A percentile compares a stretch with the other conserved stretches of the same genome.
phyloP scores from a whole-genome alignment of 2,888 invertebrate species.

The Homarus gammarus region DNA sequence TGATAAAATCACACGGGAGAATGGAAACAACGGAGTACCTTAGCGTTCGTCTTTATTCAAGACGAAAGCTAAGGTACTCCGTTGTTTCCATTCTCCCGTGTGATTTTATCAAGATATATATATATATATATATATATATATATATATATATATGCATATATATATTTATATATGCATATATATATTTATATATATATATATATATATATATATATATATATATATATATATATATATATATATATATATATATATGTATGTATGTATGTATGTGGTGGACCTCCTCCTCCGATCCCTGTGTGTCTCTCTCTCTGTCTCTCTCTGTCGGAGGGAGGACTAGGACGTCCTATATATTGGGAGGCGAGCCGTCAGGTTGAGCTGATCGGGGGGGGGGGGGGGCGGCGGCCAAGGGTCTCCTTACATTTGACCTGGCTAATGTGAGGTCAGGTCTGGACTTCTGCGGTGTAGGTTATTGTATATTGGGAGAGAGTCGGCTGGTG shows the following conservation, averaged over 20 bases:
- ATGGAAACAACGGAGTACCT: neutral
- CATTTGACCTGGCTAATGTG: too few relatives aligned
- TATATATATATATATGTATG: slow-evolving; percentile 47
- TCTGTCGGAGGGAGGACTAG: too few relatives aligned
- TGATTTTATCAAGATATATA: slow-evolving; percentile 36
- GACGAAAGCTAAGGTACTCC: too few relatives aligned
- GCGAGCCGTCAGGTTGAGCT: too few relatives aligned
- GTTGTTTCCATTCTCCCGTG: slow-evolving; percentile 28
- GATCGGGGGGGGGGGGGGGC: too few relatives aligned
- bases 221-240: slow-evolving; percentile 49
- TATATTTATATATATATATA: slow-evolving; percentile 44
- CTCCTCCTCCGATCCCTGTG: too few relatives aligned
- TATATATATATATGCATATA: slow-evolving; percentile 38
- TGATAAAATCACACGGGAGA: slow-evolving; percentile 5
- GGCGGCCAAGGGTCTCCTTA: too few relatives aligned
- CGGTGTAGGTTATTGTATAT: too few relatives aligned
- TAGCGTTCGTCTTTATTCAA: slow-evolving; percentile 24
- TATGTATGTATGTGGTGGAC: slow-evolving; percentile 20
- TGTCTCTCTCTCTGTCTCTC: too few relatives aligned
- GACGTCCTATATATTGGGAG: too few relatives aligned
- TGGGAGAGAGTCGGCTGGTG: too few relatives aligned
- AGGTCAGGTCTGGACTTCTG: too few relatives aligned
- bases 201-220: slow-evolving; percentile 52
- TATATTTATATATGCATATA: slow-evolving; percentile 43
- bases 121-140: slow-evolving; percentile 52